A percentile compares a stretch with the other conserved stretches of the same genome.
Evolutionary conservation across 2,888 invertebrate genomes (phyloP).

Genomic region (Cryptophagus acutangulus): DNA sequence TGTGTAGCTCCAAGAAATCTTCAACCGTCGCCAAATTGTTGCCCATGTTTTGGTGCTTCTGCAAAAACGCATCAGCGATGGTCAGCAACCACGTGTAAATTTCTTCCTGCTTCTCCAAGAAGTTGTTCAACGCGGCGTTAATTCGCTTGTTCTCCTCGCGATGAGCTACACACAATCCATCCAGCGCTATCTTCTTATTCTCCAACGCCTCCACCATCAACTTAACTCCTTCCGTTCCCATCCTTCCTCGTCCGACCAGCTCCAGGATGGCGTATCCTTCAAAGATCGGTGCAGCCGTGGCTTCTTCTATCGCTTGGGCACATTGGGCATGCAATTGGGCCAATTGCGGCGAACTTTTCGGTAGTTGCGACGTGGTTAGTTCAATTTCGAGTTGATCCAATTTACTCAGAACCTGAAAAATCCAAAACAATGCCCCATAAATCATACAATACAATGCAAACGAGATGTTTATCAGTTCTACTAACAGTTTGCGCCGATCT

Average conservation of each 20-base stretch:
- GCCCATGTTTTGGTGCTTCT: conserved; percentile 72
- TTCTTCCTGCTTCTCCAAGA: conserved; percentile 64
- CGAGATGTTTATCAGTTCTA: conserved; percentile 11
- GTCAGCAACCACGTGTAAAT: conserved; percentile 70
- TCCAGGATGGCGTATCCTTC: conserved; percentile 71
- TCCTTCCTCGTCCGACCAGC: conserved; percentile 57
- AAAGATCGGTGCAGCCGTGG: conserved; percentile 61
- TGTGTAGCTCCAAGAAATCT: conserved; percentile 70
- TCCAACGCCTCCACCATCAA: conserved; percentile 67
- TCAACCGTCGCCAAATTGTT: conserved; percentile 59
- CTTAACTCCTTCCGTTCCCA: conserved; percentile 64
- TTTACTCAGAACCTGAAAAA: conserved; percentile 59
- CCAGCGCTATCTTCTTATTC: conserved; percentile 63
- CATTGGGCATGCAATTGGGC: conserved; percentile 64
- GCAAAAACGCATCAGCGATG: conserved; percentile 67
- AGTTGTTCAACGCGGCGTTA: conserved; percentile 63
- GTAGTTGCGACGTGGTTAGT: conserved; percentile 59
- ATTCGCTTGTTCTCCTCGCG: conserved; percentile 65
- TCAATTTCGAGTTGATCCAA: conserved; percentile 72
- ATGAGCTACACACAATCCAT: conserved; percentile 60
- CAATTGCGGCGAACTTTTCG: conserved; percentile 61
- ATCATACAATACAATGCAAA: too few relatives aligned
- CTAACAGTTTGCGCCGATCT: conserved; percentile 60
- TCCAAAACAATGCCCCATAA: conserved; percentile 5
- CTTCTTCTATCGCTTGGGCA: conserved; percentile 60